phyloP scores from a whole-genome alignment of 2,113 vertebrate genomes.

The Perca schrenkii region DNA sequence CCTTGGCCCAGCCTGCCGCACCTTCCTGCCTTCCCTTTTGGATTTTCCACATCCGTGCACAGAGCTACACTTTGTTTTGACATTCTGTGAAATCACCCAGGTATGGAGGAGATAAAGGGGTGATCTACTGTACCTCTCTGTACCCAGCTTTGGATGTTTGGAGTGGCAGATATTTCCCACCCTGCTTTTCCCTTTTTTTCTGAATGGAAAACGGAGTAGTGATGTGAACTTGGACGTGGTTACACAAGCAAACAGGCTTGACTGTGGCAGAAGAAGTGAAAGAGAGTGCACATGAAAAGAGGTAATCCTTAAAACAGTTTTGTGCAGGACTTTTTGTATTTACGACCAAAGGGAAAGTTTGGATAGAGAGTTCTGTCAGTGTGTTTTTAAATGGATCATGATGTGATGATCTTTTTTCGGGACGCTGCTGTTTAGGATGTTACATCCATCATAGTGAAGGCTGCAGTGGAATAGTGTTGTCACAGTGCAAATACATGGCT shows the following conservation, averaged over 20 bases:
- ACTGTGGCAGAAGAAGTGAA: slow-evolving; percentile 34
- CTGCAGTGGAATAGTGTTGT: slow-evolving; percentile 34
- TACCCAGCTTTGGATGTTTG: slow-evolving; percentile 53
- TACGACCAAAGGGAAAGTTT: neutral
- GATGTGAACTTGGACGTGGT: slow-evolving; percentile 1
- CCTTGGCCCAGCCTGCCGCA: slow-evolving; percentile 47
- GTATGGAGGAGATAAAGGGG: slow-evolving; percentile 46
- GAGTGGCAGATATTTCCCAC: slow-evolving; percentile 52
- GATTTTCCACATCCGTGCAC: slow-evolving; percentile 61
- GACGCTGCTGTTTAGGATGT: slow-evolving; percentile 19
- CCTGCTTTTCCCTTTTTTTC: slow-evolving; percentile 35
- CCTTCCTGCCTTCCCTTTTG: slow-evolving; percentile 48
- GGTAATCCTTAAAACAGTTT: slow-evolving; percentile 24
- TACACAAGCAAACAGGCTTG: slow-evolving; percentile 26
- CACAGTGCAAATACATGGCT: slow-evolving; percentile 48
- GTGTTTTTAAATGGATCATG: slow-evolving; percentile 17
- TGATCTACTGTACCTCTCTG: slow-evolving; percentile 22
- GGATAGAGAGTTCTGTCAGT: neutral
- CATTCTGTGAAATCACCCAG: slow-evolving; percentile 41
- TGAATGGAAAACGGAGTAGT: slow-evolving; percentile 29
- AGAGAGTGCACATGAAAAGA: slow-evolving; percentile 17
- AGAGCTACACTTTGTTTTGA: slow-evolving; percentile 60
- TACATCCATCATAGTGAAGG: slow-evolving; percentile 32
- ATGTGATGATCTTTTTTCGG: slow-evolving; percentile 25
- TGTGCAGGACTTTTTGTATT: slow-evolving; percentile 12